phyloP scores from a whole-genome alignment of 2,888 invertebrate genomes.

The Ganaspis brasiliensis region DNA sequence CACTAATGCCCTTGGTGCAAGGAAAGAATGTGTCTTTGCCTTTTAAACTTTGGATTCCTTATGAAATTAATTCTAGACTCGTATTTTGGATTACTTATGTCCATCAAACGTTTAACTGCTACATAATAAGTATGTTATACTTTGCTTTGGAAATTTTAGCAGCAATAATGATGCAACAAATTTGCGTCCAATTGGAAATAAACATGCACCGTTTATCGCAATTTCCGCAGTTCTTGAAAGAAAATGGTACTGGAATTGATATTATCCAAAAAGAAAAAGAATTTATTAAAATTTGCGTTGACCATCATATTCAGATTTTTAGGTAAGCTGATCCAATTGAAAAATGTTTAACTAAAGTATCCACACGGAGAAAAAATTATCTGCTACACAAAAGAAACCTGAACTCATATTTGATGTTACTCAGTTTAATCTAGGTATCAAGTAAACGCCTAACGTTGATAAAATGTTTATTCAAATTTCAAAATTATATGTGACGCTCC shows the following conservation, averaged over 20 bases:
- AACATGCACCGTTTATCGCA: neutral
- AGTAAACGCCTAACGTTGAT: no score
- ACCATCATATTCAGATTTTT: slow-evolving; percentile 11
- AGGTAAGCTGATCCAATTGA: no score
- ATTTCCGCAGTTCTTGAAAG: neutral
- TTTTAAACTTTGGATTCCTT: neutral
- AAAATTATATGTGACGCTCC: no score
- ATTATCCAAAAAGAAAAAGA: neutral
- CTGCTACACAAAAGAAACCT: no score
- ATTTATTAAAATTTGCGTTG: neutral
- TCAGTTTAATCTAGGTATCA: no score
- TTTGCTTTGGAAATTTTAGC: neutral
- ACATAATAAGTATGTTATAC: neutral
- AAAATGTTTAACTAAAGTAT: no score
- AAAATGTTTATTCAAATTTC: no score
- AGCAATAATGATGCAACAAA: slow-evolving; percentile 29
- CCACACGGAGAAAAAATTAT: no score
- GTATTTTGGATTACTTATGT: neutral
- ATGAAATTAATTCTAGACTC: neutral
- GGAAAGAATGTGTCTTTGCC: neutral
- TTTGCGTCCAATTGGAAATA: slow-evolving; percentile 12
- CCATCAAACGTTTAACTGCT: neutral
- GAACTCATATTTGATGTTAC: no score
- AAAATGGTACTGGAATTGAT: neutral
- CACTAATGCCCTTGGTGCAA: neutral